These are phyloP conservation scores for Sphinx pinastri DNA, from an alignment of 2,888 invertebrate genomes.

Conservation along the genomic window DNA sequence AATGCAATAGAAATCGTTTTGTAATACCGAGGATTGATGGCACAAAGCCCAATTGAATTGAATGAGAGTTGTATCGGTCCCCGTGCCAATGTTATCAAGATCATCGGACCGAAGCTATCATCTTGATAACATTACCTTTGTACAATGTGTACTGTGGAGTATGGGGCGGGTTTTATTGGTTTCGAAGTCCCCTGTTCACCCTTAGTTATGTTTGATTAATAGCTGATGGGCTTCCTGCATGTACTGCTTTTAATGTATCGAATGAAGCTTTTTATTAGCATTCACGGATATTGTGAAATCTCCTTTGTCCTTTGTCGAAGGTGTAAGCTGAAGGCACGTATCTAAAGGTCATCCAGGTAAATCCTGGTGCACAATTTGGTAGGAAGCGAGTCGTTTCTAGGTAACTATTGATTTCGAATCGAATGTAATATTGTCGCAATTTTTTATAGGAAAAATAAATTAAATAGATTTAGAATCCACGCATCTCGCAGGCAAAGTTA, in stretches of 20 bases:
- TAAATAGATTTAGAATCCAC: too few species aligned
- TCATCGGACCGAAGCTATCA: slow-evolving; percentile 8
- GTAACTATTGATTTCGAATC: too few species aligned
- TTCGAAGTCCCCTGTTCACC: not conserved
- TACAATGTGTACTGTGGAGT: not conserved
- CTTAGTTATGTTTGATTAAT: not conserved
- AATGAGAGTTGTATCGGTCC: not conserved
- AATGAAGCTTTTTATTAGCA: not conserved
- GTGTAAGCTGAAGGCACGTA: too few species aligned
- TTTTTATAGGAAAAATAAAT: too few species aligned
- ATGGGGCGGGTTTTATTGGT: not conserved
- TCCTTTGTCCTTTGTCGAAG: too few species aligned
- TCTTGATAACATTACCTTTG: slow-evolving; percentile 9
- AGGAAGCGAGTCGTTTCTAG: too few species aligned
- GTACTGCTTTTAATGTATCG: not conserved
- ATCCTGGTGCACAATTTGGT: too few species aligned
- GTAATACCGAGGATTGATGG: not conserved
- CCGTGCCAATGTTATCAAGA: slow-evolving; percentile 7
- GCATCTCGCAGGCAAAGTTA: too few species aligned
- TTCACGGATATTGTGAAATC: too few species aligned
- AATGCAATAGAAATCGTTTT: not conserved
- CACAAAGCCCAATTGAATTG: slow-evolving; percentile 11
- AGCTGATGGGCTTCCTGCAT: not conserved
- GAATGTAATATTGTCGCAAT: too few species aligned
- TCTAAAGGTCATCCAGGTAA: too few species aligned